Conservation (phyloP, 2,797 vertebrate genomes). For the Serranus cabrilla region DNA sequence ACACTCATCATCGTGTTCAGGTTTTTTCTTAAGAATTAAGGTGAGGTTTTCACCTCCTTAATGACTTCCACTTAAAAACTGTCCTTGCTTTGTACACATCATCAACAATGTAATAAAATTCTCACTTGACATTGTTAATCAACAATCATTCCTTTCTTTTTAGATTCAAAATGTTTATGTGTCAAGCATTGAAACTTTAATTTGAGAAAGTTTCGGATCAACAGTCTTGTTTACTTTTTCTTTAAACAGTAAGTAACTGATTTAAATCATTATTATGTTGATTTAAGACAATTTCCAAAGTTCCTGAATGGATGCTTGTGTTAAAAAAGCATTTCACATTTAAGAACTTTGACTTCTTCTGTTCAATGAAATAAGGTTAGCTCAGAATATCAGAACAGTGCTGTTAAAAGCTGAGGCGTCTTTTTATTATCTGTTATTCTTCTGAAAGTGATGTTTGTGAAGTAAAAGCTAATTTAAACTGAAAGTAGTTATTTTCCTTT, state of each 20-base stretch:
- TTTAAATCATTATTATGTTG: background rate
- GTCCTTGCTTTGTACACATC: no score
- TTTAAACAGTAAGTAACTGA: conserved; percentile 7
- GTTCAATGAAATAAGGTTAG: background rate
- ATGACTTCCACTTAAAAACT: conserved; percentile 5
- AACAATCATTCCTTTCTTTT: background rate
- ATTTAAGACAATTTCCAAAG: background rate
- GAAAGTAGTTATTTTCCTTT: no score
- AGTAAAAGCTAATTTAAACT: background rate
- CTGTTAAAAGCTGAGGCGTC: background rate
- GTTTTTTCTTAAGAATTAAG: background rate
- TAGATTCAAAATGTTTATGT: background rate
- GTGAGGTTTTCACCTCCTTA: background rate
- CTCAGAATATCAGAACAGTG: no score
- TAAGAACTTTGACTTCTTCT: background rate
- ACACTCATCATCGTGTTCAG: background rate
- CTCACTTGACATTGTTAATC: background rate
- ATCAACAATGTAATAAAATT: no score
- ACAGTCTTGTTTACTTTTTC: background rate
- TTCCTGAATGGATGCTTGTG: background rate
- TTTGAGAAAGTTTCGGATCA: background rate
- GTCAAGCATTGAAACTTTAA: background rate
- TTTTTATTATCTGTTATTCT: background rate
- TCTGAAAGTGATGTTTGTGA: background rate
- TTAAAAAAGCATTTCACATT: conserved; percentile 2